Evolutionary conservation across 2,113 vertebrate genomes (phyloP), one percentile per base, ranked within the genome.

Genomic region (Nymphicus hollandicus): DNA sequence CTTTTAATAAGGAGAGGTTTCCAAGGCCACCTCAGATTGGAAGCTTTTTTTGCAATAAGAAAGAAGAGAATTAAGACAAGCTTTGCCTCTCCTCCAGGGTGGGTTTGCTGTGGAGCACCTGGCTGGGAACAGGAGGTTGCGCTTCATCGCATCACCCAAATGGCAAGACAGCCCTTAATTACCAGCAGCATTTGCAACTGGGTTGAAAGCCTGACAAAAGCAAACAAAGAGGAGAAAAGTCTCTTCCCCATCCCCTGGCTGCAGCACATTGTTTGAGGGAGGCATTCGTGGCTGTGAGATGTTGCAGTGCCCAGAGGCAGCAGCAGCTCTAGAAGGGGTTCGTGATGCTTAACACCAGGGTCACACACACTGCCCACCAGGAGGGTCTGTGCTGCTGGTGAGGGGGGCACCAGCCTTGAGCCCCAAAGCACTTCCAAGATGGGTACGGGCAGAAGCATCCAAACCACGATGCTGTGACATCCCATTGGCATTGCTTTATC

Each of bases 391-490:
- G 81, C 72, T 81, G 47, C 64, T 63, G 69, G 31, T 5, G 41
- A 25, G 12, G 47, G 33, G 3, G 3, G 47, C 66, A 28, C 58
- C 8, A 3, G 13, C 22, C n/a, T 49, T 27, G 25, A 79, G 46
- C n/a, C 41, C 28, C 39, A 22, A 14, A 10, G 23, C 49, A 20
- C 15, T 61, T 29, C 47, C 0, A 0, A 44, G 24, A 5, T 15
- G 16, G 20, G 8, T 27, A 28, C 1, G 5, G 44, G 72, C 63
- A 88, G 82, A 55, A 61, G 37, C 52, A 81, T 16, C 78, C 58
- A 39, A 68, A 52, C 13, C 20, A 24, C 0, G 0, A 7, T n/a
- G 41, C 49, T 12, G 1, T 17, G 44, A 44, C 3, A 0, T 12
- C 14, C 31, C 19, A 17, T 5, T 1, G 2, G 47, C 23, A 23